These are phyloP conservation scores for Trachymyrmex septentrionalis DNA, from an alignment of 1,140 invertebrate genomes.

Conservation along the genomic window DNA sequence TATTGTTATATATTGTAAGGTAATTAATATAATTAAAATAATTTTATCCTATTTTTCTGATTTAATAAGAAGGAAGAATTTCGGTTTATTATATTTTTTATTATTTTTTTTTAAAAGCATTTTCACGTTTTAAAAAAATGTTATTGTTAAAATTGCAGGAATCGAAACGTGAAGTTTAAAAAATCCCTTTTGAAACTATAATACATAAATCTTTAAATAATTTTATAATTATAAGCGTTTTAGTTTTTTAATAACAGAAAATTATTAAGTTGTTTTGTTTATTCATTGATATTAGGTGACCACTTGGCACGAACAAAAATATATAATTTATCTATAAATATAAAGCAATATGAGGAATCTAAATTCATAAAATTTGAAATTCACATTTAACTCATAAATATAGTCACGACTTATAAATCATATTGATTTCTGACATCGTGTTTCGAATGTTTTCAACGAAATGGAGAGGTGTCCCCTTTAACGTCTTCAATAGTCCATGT, in stretches of 20 bases:
- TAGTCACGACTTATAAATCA: background rate
- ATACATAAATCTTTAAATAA: background rate
- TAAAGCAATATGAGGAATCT: background rate
- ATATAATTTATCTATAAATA: constrained; percentile 7
- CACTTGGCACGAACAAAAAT: background rate
- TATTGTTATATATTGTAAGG: background rate
- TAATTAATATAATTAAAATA: background rate
- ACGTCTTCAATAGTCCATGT: constrained; percentile 85
- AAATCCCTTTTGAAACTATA: background rate
- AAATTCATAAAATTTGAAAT: constrained; percentile 9
- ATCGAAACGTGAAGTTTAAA: background rate
- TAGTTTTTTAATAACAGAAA: background rate
- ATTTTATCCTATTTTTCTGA: background rate
- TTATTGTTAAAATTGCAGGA: too few species aligned
- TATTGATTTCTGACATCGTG: constrained; percentile 38
- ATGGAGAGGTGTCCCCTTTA: constrained; percentile 82
- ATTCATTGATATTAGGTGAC: background rate
- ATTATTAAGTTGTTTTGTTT: background rate
- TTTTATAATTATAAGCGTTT: background rate
- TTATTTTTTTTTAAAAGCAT: background rate
- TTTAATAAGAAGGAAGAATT: background rate
- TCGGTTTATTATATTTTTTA: background rate
- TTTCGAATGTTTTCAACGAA: constrained; percentile 76
- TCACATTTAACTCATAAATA: background rate
- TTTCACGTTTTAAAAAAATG: background rate